Evolutionary conservation across 2,797 vertebrate species (phyloP).

Genomic region (Tragelaphus oryx): DNA sequence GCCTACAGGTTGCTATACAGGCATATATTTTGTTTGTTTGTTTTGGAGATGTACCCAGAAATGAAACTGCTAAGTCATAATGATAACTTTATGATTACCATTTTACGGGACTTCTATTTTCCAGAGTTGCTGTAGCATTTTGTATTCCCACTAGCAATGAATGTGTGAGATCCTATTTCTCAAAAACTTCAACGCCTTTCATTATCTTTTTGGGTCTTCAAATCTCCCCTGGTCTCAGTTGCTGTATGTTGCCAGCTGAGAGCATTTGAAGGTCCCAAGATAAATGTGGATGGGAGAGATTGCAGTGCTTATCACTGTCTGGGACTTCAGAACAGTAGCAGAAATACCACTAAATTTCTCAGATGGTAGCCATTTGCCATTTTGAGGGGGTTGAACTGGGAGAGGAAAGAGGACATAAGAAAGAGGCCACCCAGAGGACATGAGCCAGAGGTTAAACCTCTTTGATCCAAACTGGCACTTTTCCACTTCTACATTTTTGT

Average conservation of each 20-base stretch:
- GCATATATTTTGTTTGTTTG: background rate
- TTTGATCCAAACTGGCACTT: background rate
- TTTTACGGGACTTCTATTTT: background rate
- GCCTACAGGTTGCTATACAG: background rate
- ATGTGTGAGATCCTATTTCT: background rate
- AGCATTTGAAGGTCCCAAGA: background rate
- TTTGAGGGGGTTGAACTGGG: background rate
- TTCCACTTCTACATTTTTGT: background rate
- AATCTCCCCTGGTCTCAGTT: background rate
- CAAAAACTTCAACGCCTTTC: background rate
- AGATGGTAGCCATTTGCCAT: background rate
- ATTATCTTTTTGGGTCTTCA: background rate
- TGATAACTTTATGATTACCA: background rate
- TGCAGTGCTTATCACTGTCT: too few relatives aligned
- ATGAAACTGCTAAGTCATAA: background rate
- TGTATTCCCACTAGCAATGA: background rate
- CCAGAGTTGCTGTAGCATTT: background rate
- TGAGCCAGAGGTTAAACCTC: background rate
- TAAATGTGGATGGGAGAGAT: background rate
- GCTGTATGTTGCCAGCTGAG: background rate
- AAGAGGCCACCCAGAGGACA: background rate
- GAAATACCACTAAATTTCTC: background rate
- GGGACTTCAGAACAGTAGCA: background rate
- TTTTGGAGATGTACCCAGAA: background rate
- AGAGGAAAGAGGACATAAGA: background rate